A percentile compares a stretch with the other conserved stretches of the same genome.
phyloP scores from a whole-genome alignment of 2,113 vertebrate genomes.

The Stegostoma tigrinum region DNA sequence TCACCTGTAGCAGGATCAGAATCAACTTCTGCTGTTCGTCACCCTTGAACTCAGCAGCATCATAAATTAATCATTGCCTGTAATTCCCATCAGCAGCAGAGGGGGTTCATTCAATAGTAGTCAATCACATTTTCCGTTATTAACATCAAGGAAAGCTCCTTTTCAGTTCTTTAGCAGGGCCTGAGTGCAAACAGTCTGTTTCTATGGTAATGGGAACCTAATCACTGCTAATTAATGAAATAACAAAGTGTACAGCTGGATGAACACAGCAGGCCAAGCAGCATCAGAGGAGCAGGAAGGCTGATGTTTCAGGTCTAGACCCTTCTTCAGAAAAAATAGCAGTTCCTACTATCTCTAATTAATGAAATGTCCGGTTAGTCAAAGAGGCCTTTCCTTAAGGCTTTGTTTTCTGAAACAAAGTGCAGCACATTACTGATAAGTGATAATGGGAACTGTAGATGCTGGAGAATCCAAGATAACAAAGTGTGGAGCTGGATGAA shows the following conservation, averaged over 20 bases:
- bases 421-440: constrained; percentile 1
- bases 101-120: not conserved
- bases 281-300: too few relatives aligned
- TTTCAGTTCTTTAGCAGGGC: not conserved
- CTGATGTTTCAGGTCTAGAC: too few relatives aligned
- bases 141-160: not conserved
- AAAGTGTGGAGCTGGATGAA: too few relatives aligned
- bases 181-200: constrained; percentile 12
- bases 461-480: too few relatives aligned
- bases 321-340: too few relatives aligned
- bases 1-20: not conserved
- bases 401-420: constrained; percentile 11
- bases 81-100: not conserved
- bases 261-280: too few relatives aligned
- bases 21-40: not conserved
- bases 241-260: too few relatives aligned
- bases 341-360: constrained; percentile 6
- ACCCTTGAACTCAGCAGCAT: not conserved
- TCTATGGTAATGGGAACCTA: constrained; percentile 29
- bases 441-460: too few relatives aligned
- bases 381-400: not conserved
- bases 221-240: constrained; percentile 38
- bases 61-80: not conserved
- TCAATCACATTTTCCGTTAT: not conserved
- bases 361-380: constrained; percentile 19